Evolutionary conservation across 2,888 invertebrate genomes (phyloP).

Genomic region (Eumerus sabulonum): DNA sequence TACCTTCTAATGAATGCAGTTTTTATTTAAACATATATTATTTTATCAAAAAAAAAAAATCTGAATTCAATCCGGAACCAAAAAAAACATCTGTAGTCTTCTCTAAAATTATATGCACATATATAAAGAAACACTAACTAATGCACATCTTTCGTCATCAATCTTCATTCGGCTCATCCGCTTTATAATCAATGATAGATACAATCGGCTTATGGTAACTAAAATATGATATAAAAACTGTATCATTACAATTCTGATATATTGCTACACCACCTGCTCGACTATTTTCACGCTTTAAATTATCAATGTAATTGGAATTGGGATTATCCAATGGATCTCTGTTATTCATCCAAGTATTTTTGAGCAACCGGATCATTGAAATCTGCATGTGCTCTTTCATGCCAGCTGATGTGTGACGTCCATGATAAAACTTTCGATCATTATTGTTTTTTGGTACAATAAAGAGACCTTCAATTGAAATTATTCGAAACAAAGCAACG

Average conservation of each 20-base stretch:
- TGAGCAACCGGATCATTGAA: too few species aligned
- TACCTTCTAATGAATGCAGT: conserved; percentile 1
- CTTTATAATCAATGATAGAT: not conserved
- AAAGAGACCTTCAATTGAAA: conserved; percentile 6
- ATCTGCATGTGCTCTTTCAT: conserved; percentile 1
- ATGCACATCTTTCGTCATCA: too few species aligned
- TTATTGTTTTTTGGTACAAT: conserved; percentile 7
- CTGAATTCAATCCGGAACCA: conserved; percentile 7
- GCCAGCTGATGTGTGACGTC: conserved; percentile 6
- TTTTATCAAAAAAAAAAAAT: conserved; percentile 3
- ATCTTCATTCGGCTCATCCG: not conserved
- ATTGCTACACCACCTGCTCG: conserved; percentile 5
- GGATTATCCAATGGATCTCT: not conserved
- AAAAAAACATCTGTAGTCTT: not conserved
- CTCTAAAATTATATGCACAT: too few species aligned
- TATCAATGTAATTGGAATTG: not conserved
- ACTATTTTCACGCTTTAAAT: conserved; percentile 8
- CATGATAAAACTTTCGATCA: conserved; percentile 5
- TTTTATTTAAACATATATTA: conserved; percentile 8
- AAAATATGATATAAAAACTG: not conserved
- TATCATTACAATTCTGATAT: conserved; percentile 3
- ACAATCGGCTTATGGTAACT: conserved; percentile 9
- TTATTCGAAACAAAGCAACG: conserved; percentile 2
- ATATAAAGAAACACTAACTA: too few species aligned
- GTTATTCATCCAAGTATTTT: too few species aligned